Conservation (phyloP, 2,888 invertebrate genomes). For the Cheilosia variabilis region DNA sequence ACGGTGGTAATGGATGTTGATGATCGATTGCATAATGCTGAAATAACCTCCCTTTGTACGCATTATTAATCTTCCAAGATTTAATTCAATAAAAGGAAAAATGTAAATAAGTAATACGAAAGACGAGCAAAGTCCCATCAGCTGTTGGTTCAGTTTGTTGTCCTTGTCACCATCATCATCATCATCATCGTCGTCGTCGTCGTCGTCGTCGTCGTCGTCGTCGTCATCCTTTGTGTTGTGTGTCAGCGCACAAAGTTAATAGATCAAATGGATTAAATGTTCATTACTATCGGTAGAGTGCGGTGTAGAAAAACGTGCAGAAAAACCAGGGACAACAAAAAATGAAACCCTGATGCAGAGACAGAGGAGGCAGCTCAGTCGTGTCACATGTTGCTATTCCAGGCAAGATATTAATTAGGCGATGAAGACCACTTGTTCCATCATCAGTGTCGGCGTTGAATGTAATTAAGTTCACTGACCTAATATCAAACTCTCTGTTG, state of each 20-base stretch:
- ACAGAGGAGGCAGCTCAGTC: neutral
- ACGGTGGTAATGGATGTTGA: constrained; percentile 40
- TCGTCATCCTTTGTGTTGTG: constrained; percentile 37
- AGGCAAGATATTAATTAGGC: constrained; percentile 49
- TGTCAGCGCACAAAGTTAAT: constrained; percentile 50
- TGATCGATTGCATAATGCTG: constrained; percentile 49
- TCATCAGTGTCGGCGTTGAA: constrained; percentile 24
- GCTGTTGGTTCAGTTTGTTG: constrained; percentile 29
- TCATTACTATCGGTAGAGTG: constrained; percentile 29
- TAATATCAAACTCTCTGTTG: constrained; percentile 17
- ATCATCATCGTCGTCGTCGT: neutral
- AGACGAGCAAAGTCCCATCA: constrained; percentile 17
- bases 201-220: constrained; percentile 15
- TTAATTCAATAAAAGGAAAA: constrained; percentile 39
- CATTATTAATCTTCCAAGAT: constrained; percentile 55
- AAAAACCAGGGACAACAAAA: neutral
- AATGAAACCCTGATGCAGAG: constrained; percentile 18
- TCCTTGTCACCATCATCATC: neutral
- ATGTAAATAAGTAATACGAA: neutral
- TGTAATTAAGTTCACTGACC: constrained; percentile 42
- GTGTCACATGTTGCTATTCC: constrained; percentile 50
- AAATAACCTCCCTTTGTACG: constrained; percentile 49
- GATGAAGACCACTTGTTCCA: constrained; percentile 44
- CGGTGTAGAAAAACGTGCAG: constrained; percentile 9
- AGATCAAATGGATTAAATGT: constrained; percentile 62